Base-by-base conservation (phyloP, 2,113 vertebrate species). In the Orientallactaga bullata region DNA sequence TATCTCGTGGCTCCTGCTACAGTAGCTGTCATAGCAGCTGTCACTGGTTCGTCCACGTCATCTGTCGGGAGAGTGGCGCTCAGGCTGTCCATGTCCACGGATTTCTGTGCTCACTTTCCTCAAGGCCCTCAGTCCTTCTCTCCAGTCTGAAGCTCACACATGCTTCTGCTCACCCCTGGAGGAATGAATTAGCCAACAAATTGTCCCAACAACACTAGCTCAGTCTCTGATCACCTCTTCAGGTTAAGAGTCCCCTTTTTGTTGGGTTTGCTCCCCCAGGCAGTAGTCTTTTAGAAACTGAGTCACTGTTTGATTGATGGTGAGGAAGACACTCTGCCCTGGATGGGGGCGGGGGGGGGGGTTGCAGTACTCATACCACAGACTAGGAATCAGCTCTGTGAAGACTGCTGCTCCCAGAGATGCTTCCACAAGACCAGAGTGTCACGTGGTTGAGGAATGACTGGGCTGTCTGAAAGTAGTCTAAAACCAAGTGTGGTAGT, bases 61-160 rank as follows among this genome's bases (percentile, higher is more conserved):
- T 85, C 28, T 82, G 69, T 82, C 71, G 78, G 88, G 88, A 13
- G 80, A 80, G 20, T 68, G 21, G 88, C 21, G 23, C 89, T 92
- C 76, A 55, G 72, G 42, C 81, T 51, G 74, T 47, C 3, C 24
- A 1, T n/a, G n/a, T n/a, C n/a, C n/a, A n/a, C n/a, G n/a, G n/a
- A n/a, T n/a, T n/a, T n/a, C n/a, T n/a, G n/a, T n/a, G n/a, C 2
- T 88, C 79, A 26, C 60, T 76, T 77, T 37, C 42, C n/a, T 76
- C 2, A 55, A 2, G 9, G 26, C 66, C 4, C 81, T 28, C 32
- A 61, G 28, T 85, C 32, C 2, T 24, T 85, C 17, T 55, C 72
- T 85, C 63, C 17, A 17, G 4, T 85, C 71, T 83, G 39, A 74
- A 71, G 15, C 74, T 89, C 65, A 9, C 51, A 1, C 0, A 1